Evolutionary conservation across 92 coral and sea anemone species (phyloP), one percentile per base, ranked within the genome.

Genomic region (Galaxea fascicularis): DNA sequence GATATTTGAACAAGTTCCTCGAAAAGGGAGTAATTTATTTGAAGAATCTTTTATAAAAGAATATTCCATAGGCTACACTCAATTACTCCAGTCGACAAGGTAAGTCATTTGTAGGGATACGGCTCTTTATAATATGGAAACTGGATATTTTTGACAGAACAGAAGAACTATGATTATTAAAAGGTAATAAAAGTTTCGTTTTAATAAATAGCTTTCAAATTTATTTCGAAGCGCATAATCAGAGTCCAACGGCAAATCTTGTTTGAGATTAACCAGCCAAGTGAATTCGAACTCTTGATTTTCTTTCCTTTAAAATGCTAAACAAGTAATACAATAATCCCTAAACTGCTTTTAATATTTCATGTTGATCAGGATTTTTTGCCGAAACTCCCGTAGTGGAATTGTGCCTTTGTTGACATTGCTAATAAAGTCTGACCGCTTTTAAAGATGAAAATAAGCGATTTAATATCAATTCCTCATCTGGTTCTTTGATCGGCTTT

Each of bases 311-410:
- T 21, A 30, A 47, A 53, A 22, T 20, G 47, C 24, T 18, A 24
- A 71, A 24, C 24, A 69, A 18, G 58, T 18, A 56, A 35, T 58
- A 51, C 44, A 45, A 35, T 57, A 82, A 69, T 39, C 78, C 78
- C 70, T 53, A 69, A 54, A 39, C 13, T 25, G 1, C 53, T 51
- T 52, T 35, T 69, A 25, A 39, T 70, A 45, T 56, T 31, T 56
- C 21, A 56, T 30, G 28, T 52, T 62, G 45, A 30, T 12, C 15
- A 45, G 29, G 47, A 65, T 27, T 74, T n/a, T n/a, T 49, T 26
- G 52, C 53, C 53, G 27, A 63, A 77, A 27, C 82, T 44, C 81
- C 82, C 58, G 21, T 15, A 24, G 72, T n/a, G 74, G 45, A 47
- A 44, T 20, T 79, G 24, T 27, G 3, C 1, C 13, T 63, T 30